Evolutionary conservation across 92 coral and sea anemone genomes (phyloP).

Genomic region (Parazoanthus swiftii): DNA sequence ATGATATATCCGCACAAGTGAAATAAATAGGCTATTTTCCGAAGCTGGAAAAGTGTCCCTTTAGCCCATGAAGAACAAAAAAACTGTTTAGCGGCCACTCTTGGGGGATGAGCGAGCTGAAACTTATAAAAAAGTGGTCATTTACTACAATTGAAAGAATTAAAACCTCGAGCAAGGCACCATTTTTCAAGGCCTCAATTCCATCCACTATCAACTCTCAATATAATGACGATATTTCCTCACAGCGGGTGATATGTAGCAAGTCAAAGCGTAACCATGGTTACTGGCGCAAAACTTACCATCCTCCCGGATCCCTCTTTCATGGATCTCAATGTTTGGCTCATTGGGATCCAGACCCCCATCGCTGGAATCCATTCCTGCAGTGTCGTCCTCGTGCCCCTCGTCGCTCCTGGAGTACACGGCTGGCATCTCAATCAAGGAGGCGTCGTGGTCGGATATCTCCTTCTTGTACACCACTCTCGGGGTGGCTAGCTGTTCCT

Average conservation of each 20-base stretch:
- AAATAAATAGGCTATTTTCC: too few relatives aligned
- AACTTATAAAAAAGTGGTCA: too few relatives aligned
- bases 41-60: too few relatives aligned
- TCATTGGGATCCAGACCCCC: slow-evolving; percentile 72
- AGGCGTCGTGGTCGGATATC: slow-evolving; percentile 52
- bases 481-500: slow-evolving; percentile 53
- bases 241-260: neutral
- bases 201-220: too few relatives aligned
- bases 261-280: neutral
- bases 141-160: too few relatives aligned
- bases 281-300: slow-evolving; percentile 46
- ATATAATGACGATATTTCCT: too few relatives aligned
- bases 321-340: slow-evolving; percentile 76
- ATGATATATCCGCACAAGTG: too few relatives aligned
- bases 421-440: slow-evolving; percentile 85
- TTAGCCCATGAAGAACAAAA: too few relatives aligned
- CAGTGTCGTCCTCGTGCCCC: slow-evolving; percentile 24
- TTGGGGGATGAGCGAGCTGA: too few relatives aligned
- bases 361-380: slow-evolving; percentile 77
- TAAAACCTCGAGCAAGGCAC: too few relatives aligned
- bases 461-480: slow-evolving; percentile 74
- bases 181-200: too few relatives aligned
- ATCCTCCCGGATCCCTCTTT: slow-evolving; percentile 79
- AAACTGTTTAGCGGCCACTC: too few relatives aligned
- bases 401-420: slow-evolving; percentile 65